phyloP scores from a whole-genome alignment of 92 coral and sea anemone species.

The Porites lobata region DNA sequence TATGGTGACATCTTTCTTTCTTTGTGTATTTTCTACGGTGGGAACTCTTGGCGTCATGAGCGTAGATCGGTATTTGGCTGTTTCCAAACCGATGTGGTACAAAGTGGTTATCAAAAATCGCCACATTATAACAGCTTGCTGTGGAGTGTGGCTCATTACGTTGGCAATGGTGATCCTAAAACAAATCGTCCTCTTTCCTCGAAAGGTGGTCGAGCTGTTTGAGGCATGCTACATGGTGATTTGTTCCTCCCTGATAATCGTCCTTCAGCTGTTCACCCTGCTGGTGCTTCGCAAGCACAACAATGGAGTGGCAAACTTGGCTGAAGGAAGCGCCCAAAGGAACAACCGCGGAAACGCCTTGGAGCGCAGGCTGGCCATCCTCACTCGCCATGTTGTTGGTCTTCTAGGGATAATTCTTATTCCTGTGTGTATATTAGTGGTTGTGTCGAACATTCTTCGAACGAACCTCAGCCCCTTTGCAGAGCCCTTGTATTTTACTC shows the following conservation, averaged over 20 bases:
- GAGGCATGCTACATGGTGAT: conserved; percentile 2
- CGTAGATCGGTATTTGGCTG: conserved; percentile 25
- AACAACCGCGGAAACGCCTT: neutral
- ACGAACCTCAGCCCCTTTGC: too few species aligned
- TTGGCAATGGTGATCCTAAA: neutral
- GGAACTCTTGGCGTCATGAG: conserved; percentile 18
- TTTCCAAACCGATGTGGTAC: conserved; percentile 14
- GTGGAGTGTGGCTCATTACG: conserved; percentile 1
- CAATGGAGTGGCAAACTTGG: neutral
- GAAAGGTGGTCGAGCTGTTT: neutral
- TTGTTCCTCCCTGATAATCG: neutral
- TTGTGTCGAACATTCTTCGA: neutral
- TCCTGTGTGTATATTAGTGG: neutral
- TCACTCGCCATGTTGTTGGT: conserved; percentile 8
- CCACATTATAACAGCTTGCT: neutral
- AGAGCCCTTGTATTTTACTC: neutral
- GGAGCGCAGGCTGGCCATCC: conserved; percentile 6
- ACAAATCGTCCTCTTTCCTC: neutral
- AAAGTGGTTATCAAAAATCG: neutral
- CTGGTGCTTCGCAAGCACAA: neutral
- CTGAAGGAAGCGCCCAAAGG: neutral
- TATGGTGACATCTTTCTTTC: neutral
- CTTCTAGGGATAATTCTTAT: neutral
- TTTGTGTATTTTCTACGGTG: conserved; percentile 3
- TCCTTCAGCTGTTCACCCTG: neutral